Evolutionary conservation across 37 sponge, comb jelly and placozoan genomes (phyloP), one percentile per base, ranked within the genome.

Genomic region (Petrosia ficiformis): DNA sequence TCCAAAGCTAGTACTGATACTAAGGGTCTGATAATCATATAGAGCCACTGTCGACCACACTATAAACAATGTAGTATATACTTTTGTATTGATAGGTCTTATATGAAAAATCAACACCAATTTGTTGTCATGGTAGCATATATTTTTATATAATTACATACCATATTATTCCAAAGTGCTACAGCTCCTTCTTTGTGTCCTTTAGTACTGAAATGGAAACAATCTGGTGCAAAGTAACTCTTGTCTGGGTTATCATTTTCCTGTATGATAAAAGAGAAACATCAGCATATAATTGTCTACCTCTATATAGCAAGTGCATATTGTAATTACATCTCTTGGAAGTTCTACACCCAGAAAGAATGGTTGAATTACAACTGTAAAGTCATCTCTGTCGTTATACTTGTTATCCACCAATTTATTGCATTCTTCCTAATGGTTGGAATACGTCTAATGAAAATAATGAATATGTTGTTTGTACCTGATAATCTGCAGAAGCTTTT

Each of bases 131-230:
- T n/a, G n/a, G n/a, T n/a, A n/a, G n/a, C n/a, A n/a, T n/a, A n/a
- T n/a, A n/a, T n/a, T n/a, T n/a, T n/a, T n/a, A n/a, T n/a, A n/a
- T n/a, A n/a, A n/a, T n/a, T n/a, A n/a, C n/a, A n/a, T 35, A 83
- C 80, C 84, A 89, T 83, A 57, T 84, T 89, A 72, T 89, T 89
- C 90, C 90, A 89, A 22, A 89, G 81, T 32, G 65, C 70, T 38
- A 37, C 30, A 2, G 80, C 84, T 29, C 52, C 59, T 19, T 64
- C 72, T 19, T 42, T 39, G 42, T 84, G 84, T 8, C 80, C 84
- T 42, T 73, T 79, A 28, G 26, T 33, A 40, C 76, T 83, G 70
- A 89, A 78, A 48, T 89, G 90, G 77, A 89, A 89, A 70, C 90
- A 89, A 44, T 89, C 90, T 2, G 73, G 81, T 34, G 84, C 90